Conservation (phyloP, 2,797 vertebrate genomes). For the Xenentodon cancila region DNA sequence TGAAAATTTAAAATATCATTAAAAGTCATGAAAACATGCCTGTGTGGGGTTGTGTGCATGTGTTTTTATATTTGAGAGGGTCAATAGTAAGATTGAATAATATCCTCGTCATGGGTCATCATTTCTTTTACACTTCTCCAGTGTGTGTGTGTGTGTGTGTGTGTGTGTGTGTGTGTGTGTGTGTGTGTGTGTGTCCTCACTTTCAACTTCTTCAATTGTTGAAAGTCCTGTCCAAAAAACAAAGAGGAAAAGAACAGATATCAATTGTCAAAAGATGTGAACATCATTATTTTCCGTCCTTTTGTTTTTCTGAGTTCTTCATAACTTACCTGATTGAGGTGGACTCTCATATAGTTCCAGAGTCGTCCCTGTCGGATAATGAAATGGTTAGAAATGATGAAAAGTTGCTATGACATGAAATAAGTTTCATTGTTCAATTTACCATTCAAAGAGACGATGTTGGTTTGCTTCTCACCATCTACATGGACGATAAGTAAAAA, state of each 20-base stretch:
- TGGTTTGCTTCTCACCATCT: constrained; percentile 29
- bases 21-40: not conserved
- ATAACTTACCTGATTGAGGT: constrained; percentile 49
- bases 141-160: no score
- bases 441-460: constrained; percentile 30
- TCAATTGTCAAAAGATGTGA: not conserved
- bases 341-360: not conserved
- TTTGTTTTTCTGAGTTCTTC: not conserved
- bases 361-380: constrained; percentile 20
- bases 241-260: not conserved
- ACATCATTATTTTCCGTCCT: not conserved
- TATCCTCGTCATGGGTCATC: no score
- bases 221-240: constrained; percentile 61
- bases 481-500: constrained; percentile 11
- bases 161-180: not conserved
- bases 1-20: constrained; percentile 25
- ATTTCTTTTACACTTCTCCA: no score
- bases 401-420: not conserved
- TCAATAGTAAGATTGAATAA: no score
- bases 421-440: not conserved
- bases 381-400: constrained; percentile 1
- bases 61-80: no score
- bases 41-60: no score
- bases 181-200: constrained; percentile 55
- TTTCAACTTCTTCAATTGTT: constrained; percentile 69